These are phyloP conservation scores for Nymphalis io DNA, from an alignment of 1,140 invertebrate species.

Conservation along the genomic window DNA sequence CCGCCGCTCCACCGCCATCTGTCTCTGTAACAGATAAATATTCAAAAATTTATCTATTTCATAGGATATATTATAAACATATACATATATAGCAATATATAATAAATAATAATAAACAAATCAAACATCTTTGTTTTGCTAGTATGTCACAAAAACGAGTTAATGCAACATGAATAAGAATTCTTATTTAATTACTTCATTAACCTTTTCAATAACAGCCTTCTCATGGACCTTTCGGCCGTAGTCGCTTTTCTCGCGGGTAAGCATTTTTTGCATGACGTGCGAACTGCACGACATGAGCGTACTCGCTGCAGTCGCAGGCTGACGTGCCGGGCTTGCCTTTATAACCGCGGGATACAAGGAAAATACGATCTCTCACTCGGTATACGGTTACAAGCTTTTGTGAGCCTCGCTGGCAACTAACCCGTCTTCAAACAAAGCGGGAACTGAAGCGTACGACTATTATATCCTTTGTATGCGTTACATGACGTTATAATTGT, in stretches of 20 bases:
- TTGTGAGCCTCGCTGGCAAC: slow-evolving; percentile 2
- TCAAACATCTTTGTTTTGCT: no score
- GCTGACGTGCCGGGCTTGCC: neutral
- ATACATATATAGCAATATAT: no score
- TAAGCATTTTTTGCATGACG: slow-evolving; percentile 39
- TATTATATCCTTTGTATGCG: slow-evolving; percentile 4
- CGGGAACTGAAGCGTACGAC: slow-evolving; percentile 8
- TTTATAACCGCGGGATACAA: slow-evolving; percentile 19
- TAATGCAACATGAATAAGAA: neutral
- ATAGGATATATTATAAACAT: no score
- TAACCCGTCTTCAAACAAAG: slow-evolving; percentile 13
- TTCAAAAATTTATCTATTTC: no score
- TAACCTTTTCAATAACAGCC: slow-evolving; percentile 58
- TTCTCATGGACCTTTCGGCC: slow-evolving; percentile 55
- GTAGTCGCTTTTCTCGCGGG: slow-evolving; percentile 55
- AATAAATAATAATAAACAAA: no score
- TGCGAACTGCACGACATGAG: neutral
- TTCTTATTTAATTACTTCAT: slow-evolving; percentile 4
- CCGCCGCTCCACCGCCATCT: slow-evolving; percentile 58
- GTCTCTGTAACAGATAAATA: slow-evolving; percentile 48
- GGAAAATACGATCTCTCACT: neutral
- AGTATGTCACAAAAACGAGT: neutral
- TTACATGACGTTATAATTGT: slow-evolving; percentile 1
- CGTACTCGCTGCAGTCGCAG: slow-evolving; percentile 11
- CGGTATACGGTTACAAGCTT: neutral